phyloP scores from a whole-genome alignment of 2,113 vertebrate species.

The Lutjanus erythropterus region DNA sequence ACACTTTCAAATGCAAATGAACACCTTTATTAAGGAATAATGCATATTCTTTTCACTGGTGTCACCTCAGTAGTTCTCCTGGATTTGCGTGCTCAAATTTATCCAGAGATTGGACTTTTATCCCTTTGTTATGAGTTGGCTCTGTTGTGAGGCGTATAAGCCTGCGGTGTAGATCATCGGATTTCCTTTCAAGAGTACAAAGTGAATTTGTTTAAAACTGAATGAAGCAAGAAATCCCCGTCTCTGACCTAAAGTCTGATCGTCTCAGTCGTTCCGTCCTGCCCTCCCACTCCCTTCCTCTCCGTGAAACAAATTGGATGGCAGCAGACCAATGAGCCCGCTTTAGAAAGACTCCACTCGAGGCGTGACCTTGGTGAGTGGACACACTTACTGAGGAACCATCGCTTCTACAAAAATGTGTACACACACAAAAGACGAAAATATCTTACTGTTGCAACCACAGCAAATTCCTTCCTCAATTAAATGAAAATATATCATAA shows the following conservation, averaged over 20 bases:
- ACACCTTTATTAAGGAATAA: conserved; percentile 53
- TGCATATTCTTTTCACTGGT: conserved; percentile 34
- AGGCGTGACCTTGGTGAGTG: conserved; percentile 37
- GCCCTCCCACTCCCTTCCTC: conserved; percentile 26
- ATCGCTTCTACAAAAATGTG: background rate
- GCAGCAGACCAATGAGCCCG: conserved; percentile 34
- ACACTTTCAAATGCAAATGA: conserved; percentile 63
- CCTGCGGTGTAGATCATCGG: conserved; percentile 52
- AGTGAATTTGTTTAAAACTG: conserved; percentile 64
- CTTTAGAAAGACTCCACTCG: conserved; percentile 12
- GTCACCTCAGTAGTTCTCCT: conserved; percentile 43
- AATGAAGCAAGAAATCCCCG: conserved; percentile 49
- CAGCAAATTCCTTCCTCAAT: conserved; percentile 8
- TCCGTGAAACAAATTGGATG: conserved; percentile 40
- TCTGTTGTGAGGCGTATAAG: conserved; percentile 39
- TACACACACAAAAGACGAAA: background rate
- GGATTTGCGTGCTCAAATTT: conserved; percentile 44
- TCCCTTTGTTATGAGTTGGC: conserved; percentile 61
- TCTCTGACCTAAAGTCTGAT: conserved; percentile 31
- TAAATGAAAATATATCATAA: conserved; percentile 5
- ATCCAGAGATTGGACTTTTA: conserved; percentile 57
- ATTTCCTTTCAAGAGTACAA: conserved; percentile 61
- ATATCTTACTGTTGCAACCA: background rate
- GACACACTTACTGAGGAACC: conserved; percentile 12
- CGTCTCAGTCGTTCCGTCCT: background rate